A percentile compares a stretch with the other conserved stretches of the same genome.
Conservation (phyloP, 2,888 invertebrate species). For the Pegoplata infirma region DNA sequence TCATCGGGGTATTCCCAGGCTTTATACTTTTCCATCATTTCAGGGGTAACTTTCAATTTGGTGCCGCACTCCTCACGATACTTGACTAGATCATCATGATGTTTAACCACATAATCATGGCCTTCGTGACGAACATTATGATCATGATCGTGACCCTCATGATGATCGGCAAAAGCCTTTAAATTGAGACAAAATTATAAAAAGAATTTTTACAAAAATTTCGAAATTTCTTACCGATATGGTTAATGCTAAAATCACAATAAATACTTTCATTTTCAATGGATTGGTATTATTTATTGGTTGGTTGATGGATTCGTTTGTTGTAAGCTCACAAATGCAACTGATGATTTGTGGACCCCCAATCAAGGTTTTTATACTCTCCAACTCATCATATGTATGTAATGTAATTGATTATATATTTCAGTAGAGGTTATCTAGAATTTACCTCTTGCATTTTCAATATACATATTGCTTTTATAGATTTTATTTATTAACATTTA, state of each 20-base stretch:
- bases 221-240: conserved; percentile 59
- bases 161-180: conserved; percentile 67
- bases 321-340: conserved; percentile 39
- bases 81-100: conserved; percentile 71
- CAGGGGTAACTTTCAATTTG: conserved; percentile 68
- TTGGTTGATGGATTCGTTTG: neutral
- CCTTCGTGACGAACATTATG: conserved; percentile 41
- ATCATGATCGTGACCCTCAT: conserved; percentile 57
- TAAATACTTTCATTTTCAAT: conserved; percentile 66
- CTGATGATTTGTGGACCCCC: conserved; percentile 37
- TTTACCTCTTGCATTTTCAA: conserved; percentile 21
- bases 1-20: conserved; percentile 75
- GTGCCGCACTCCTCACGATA: conserved; percentile 70
- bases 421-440: conserved; percentile 42
- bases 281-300: too few species aligned
- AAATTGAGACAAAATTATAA: neutral
- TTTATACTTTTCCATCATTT: conserved; percentile 73
- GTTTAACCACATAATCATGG: conserved; percentile 73
- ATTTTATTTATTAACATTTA: neutral
- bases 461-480: neutral
- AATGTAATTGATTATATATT: conserved; percentile 6
- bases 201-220: neutral
- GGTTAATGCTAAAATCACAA: conserved; percentile 63
- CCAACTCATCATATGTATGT: too few species aligned
- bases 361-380: conserved; percentile 59